Percentiles rank a stretch among this genome's conserved stretches.
Conservation (phyloP, 1,140 invertebrate genomes). For the Akabosia matsudoensis region DNA sequence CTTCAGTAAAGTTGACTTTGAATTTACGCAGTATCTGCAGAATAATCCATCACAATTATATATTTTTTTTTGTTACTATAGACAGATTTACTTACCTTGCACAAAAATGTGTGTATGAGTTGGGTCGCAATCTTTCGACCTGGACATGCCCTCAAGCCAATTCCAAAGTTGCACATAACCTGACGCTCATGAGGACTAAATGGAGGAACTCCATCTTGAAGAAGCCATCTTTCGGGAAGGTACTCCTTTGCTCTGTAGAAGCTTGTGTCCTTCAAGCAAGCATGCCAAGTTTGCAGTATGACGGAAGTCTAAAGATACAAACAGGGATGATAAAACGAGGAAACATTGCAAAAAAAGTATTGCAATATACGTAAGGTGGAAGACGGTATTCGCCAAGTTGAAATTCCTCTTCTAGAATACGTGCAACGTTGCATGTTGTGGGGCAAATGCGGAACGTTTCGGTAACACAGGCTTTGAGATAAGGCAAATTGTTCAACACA, state of each 20-base stretch:
- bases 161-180: slow-evolving; percentile 81
- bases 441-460: slow-evolving; percentile 81
- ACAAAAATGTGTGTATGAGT: slow-evolving; percentile 68
- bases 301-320: slow-evolving; percentile 67
- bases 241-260: slow-evolving; percentile 72
- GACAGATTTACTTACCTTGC: slow-evolving; percentile 58
- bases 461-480: slow-evolving; percentile 78
- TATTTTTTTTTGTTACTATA: no score
- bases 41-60: no score
- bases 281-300: slow-evolving; percentile 77
- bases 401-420: slow-evolving; percentile 73
- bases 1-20: not conserved
- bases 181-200: slow-evolving; percentile 54
- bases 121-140: slow-evolving; percentile 77
- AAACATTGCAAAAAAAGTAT: not conserved
- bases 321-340: not conserved
- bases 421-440: slow-evolving; percentile 74
- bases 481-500: slow-evolving; percentile 62
- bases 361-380: slow-evolving; percentile 66
- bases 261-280: slow-evolving; percentile 72
- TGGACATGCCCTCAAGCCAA: slow-evolving; percentile 75
- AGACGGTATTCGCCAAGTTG: slow-evolving; percentile 71
- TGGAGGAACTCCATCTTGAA: slow-evolving; percentile 50
- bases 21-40: not conserved
- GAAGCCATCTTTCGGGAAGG: slow-evolving; percentile 76